Base-by-base conservation (phyloP, 2,113 vertebrate genomes). In the Dipodomys merriami region DNA sequence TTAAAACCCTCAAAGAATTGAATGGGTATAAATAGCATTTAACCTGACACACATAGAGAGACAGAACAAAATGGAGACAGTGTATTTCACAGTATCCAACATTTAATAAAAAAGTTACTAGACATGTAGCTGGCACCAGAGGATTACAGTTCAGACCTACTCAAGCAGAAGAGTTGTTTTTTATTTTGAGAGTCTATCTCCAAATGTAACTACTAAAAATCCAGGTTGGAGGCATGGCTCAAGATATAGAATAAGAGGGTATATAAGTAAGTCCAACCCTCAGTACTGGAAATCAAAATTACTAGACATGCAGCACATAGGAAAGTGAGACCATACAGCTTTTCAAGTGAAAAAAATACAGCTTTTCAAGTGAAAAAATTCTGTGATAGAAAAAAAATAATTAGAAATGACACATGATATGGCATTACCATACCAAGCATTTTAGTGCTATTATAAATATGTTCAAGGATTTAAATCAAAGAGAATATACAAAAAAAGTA, bases 401-500 rank as follows among this genome's bases (percentile, higher is more conserved):
- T 46, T 18, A 84, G 19, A 88, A 95, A 87, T 64, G n/a, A 49
- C 15, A 81, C n/a, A 68, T 89, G 49, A 81, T 44, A 33, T 53
- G 29, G 13, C 82, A 39, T 85, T 46, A 74, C 2, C 57, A 33
- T 35, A 89, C 16, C 7, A 83, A n/a, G 29, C 83, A 53, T 80
- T 78, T 94, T 83, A 76, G 8, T 68, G 20, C 87, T 62, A 71
- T 83, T 87, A 71, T 46, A 91, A 95, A 82, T 74, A 91, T 65
- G 23, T 16, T 88, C 46, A 77, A 68, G 10, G 33, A 85, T 62
- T 76, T 88, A 94, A 93, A 94, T 22, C 65, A 64, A 95, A 95
- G 60, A 79, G 35, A 86, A 91, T 86, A 62, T 79, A 6, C 39
- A 71, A 77, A 62, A 72, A 46, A 71, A 89, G 25, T 83, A 79